Evolutionary conservation across 2,888 invertebrate genomes (phyloP).

Genomic region (Diarsia rubi): DNA sequence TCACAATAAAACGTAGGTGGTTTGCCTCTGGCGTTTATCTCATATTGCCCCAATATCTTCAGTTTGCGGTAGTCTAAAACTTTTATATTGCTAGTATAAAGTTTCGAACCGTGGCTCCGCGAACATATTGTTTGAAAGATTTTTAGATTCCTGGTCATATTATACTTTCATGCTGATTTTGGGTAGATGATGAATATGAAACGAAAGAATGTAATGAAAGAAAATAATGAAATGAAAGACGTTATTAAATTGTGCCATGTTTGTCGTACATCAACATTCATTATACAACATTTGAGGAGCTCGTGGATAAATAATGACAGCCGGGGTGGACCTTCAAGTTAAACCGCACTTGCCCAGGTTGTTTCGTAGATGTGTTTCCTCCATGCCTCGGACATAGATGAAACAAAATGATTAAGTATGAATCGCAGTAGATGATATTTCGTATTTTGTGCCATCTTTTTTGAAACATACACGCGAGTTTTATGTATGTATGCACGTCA

Average conservation of each 20-base stretch:
- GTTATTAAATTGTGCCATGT: not conserved
- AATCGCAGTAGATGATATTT: not conserved
- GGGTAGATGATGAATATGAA: conserved; percentile 47
- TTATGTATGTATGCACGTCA: not conserved
- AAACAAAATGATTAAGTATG: not conserved
- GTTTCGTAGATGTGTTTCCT: not conserved
- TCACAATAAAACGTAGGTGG: conserved; percentile 50
- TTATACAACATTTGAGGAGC: not conserved
- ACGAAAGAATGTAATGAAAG: too few relatives aligned
- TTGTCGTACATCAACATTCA: not conserved
- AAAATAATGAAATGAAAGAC: too few relatives aligned
- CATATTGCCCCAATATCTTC: conserved; percentile 64
- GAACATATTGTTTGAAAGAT: conserved; percentile 57
- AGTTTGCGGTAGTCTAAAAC: conserved; percentile 59
- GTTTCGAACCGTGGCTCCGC: conserved; percentile 46
- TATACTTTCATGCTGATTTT: conserved; percentile 44
- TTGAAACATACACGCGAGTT: not conserved
- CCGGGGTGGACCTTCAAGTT: not conserved
- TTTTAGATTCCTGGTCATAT: conserved; percentile 46
- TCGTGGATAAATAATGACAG: not conserved
- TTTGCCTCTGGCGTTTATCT: conserved; percentile 59
- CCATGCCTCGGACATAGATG: not conserved
- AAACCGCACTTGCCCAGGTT: too few relatives aligned
- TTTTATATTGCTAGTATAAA: conserved; percentile 67
- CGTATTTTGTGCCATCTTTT: not conserved